phyloP scores from a whole-genome alignment of 2,888 invertebrate species.

The Fissipunctia ypsillon region DNA sequence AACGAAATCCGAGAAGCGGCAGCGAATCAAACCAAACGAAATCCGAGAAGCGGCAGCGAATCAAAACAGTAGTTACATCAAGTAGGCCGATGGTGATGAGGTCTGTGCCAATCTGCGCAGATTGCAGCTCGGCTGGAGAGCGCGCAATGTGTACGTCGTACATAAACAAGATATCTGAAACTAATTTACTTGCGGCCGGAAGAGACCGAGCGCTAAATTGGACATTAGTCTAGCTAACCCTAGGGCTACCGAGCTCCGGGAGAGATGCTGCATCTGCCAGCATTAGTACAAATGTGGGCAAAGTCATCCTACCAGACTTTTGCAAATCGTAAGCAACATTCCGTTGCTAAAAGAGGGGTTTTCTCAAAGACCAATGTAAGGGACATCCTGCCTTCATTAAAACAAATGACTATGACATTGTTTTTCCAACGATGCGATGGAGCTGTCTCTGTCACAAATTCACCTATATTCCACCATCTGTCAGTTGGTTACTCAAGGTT shows the following conservation, averaged over 20 bases:
- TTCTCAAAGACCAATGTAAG: not conserved
- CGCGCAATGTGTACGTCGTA: slow-evolving; percentile 13
- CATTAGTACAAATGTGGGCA: not conserved
- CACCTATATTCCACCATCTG: not conserved
- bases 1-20: too few relatives aligned
- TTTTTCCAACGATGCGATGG: not conserved
- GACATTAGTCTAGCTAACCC: slow-evolving; percentile 28
- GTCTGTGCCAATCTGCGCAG: slow-evolving; percentile 49
- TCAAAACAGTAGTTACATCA: slow-evolving; percentile 19
- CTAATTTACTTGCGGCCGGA: slow-evolving; percentile 54
- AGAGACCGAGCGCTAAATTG: slow-evolving; percentile 49
- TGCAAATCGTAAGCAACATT: not conserved
- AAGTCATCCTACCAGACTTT: not conserved
- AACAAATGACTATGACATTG: not conserved
- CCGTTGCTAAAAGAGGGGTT: not conserved
- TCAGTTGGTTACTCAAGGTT: not conserved
- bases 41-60: slow-evolving; percentile 6
- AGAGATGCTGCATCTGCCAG: not conserved
- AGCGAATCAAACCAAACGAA: too few relatives aligned
- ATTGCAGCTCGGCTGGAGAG: slow-evolving; percentile 34
- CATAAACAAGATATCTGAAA: slow-evolving; percentile 47
- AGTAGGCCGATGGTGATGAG: slow-evolving; percentile 40
- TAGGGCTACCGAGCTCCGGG: slow-evolving; percentile 39
- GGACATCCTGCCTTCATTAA: not conserved
- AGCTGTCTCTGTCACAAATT: too few relatives aligned